Conservation (phyloP, 2,888 invertebrate species). For the Cryptops parisi region DNA sequence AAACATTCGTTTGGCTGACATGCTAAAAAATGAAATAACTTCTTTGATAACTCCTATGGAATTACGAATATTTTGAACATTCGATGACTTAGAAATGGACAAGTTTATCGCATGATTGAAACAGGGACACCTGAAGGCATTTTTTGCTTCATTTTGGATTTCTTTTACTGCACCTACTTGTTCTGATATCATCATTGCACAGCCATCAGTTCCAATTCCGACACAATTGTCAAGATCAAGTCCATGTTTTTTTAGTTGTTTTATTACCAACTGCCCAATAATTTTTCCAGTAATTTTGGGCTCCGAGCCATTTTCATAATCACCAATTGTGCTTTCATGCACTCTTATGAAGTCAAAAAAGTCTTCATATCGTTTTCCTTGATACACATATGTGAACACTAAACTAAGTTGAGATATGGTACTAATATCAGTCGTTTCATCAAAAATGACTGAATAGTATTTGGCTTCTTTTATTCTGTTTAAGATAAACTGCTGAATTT, state of each 20-base stretch:
- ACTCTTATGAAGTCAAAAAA: too few relatives aligned
- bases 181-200: not conserved
- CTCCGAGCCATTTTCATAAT: not conserved
- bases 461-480: too few relatives aligned
- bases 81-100: not conserved
- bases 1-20: too few relatives aligned
- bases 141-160: not conserved
- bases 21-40: too few relatives aligned
- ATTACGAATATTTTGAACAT: too few relatives aligned
- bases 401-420: too few relatives aligned
- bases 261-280: not conserved
- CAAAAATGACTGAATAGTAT: too few relatives aligned
- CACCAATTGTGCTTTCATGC: not conserved
- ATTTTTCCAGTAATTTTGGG: not conserved
- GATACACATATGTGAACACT: too few relatives aligned
- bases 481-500: too few relatives aligned
- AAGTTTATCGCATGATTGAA: not conserved
- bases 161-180: not conserved
- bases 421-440: too few relatives aligned
- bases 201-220: not conserved
- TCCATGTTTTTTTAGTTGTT: not conserved
- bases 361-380: too few relatives aligned
- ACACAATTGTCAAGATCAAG: not conserved
- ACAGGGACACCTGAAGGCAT: not conserved
- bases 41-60: too few relatives aligned